Percentiles rank a stretch among this genome's conserved stretches.
Conservation (phyloP, 2,113 vertebrate genomes). For the Ellobius talpinus region DNA sequence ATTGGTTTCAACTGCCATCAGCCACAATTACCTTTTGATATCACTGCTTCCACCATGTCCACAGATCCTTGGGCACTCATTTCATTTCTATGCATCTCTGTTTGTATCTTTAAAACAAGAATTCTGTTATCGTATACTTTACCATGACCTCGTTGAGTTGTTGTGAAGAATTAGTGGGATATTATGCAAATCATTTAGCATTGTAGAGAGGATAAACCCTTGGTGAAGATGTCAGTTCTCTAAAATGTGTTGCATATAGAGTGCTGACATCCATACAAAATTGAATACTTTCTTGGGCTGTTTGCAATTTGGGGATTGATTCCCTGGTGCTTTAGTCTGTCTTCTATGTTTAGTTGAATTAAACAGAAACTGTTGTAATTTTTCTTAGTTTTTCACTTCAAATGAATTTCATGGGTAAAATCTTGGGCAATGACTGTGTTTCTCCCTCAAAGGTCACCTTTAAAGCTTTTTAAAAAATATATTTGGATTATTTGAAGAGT, state of each 20-base stretch:
- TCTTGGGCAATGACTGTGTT: conserved; percentile 4
- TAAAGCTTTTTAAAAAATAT: conserved; percentile 25
- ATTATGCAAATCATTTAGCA: neutral
- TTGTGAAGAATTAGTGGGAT: neutral
- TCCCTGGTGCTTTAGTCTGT: neutral
- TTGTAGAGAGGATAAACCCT: neutral
- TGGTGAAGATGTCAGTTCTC: conserved; percentile 17
- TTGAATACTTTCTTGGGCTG: neutral
- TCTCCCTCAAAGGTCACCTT: conserved; percentile 1
- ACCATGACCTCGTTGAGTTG: neutral
- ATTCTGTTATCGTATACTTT: neutral
- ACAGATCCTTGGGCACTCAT: neutral
- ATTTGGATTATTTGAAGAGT: conserved; percentile 29
- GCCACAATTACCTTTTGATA: neutral
- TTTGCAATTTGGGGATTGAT: conserved; percentile 6
- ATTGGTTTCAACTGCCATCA: neutral
- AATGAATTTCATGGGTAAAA: conserved; percentile 38
- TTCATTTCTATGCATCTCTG: neutral
- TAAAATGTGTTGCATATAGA: neutral
- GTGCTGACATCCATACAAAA: neutral
- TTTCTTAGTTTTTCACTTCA: conserved; percentile 51
- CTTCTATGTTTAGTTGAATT: conserved; percentile 43
- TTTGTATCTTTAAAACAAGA: conserved; percentile 23
- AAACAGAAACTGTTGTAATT: neutral
- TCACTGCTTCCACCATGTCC: neutral